phyloP scores from a whole-genome alignment of 2,888 invertebrate genomes.

The Pocota personata region DNA sequence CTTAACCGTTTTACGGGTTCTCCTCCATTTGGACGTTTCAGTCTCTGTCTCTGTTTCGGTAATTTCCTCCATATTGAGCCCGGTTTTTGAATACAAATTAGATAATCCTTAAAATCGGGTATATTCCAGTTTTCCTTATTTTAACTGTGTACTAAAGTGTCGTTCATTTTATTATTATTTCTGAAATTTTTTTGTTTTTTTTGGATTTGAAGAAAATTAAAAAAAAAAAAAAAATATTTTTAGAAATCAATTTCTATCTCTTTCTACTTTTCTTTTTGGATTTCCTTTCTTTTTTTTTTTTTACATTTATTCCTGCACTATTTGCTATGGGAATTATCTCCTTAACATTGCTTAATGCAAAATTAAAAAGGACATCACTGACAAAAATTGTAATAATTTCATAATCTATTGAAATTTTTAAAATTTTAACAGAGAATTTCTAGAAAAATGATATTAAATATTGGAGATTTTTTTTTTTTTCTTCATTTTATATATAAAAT shows the following conservation, averaged over 20 bases:
- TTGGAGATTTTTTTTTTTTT: conserved; percentile 5
- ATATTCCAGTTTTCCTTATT: conserved; percentile 23
- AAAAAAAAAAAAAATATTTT: conserved; percentile 35
- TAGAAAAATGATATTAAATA: conserved; percentile 7
- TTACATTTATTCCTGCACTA: background rate
- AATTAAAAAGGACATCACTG: conserved; percentile 27
- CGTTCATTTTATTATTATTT: conserved; percentile 46
- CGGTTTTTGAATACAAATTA: background rate
- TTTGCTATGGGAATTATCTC: background rate
- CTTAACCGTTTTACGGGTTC: conserved; percentile 63
- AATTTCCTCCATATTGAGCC: conserved; percentile 58
- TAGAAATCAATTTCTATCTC: conserved; percentile 37
- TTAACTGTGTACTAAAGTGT: conserved; percentile 26
- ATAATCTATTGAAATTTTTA: conserved; percentile 21
- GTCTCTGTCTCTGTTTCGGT: conserved; percentile 62
- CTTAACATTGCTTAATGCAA: background rate
- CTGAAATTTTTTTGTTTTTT: conserved; percentile 26
- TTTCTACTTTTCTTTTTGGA: too few species aligned
- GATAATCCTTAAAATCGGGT: conserved; percentile 44
- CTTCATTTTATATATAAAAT: conserved; percentile 47
- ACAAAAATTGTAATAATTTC: background rate
- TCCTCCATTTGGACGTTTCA: conserved; percentile 60
- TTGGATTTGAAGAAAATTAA: background rate
- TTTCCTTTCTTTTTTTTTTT: conserved; percentile 10
- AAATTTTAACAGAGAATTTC: conserved; percentile 44